A percentile compares a stretch with the other conserved stretches of the same genome.
Evolutionary conservation across 2,888 invertebrate species (phyloP).

Genomic region (Unio pictorum): DNA sequence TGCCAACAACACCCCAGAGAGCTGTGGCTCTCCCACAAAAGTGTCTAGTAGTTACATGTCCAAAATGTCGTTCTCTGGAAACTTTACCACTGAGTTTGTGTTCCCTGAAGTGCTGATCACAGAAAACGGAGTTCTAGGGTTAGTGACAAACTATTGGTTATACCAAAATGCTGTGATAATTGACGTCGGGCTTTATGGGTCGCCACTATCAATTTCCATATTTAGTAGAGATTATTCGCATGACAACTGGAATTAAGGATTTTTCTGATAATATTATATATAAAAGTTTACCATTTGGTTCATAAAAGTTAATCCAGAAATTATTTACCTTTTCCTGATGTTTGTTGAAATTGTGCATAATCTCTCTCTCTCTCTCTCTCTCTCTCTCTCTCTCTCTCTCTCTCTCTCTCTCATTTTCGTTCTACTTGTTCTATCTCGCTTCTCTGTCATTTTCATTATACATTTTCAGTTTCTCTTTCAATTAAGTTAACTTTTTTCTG

Average conservation of each 20-base stretch:
- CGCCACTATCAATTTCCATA: conserved; percentile 21
- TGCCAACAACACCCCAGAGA: conserved; percentile 14
- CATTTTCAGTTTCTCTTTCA: no score
- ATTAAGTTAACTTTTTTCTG: no score
- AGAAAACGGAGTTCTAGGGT: conserved; percentile 7
- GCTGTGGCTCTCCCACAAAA: conserved; percentile 22
- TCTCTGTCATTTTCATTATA: no score
- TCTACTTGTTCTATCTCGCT: no score
- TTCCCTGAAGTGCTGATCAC: conserved; percentile 28
- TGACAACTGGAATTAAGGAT: neutral
- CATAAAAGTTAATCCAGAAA: no score
- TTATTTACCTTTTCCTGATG: no score
- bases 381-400: no score
- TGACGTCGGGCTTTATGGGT: conserved; percentile 23
- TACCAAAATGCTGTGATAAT: conserved; percentile 26
- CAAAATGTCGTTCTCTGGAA: conserved; percentile 31
- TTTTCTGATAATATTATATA: no score
- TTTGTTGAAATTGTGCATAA: no score
- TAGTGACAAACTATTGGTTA: conserved; percentile 18
- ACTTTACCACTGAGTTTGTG: conserved; percentile 20
- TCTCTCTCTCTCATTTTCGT: no score
- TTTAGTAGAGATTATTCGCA: conserved; percentile 17
- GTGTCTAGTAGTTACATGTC: conserved; percentile 14
- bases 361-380: no score
- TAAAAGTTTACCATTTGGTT: no score